phyloP scores from a whole-genome alignment of 2,797 vertebrate species.

The Myotis daubentonii region DNA sequence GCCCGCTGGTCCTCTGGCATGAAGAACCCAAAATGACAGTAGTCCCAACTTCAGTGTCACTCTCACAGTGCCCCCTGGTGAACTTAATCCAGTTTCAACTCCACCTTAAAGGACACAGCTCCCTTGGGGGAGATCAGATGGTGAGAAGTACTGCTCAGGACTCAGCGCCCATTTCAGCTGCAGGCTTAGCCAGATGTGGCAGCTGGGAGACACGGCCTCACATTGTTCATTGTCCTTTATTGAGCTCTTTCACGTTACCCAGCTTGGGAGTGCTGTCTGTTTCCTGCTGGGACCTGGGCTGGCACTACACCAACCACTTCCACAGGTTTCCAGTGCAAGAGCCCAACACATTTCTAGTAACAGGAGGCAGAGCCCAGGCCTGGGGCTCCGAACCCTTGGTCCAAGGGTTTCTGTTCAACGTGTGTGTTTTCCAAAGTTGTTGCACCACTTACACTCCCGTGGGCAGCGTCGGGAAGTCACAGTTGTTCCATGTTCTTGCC shows the following conservation, averaged over 20 bases:
- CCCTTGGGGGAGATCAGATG: too few relatives aligned
- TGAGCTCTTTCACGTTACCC: not conserved
- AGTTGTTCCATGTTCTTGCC: too few relatives aligned
- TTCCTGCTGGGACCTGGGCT: not conserved
- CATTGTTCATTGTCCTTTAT: not conserved
- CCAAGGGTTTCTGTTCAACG: not conserved
- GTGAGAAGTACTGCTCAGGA: too few relatives aligned
- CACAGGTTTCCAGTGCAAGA: not conserved
- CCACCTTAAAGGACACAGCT: rapidly evolving
- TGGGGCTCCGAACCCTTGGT: not conserved
- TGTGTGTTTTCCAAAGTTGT: not conserved
- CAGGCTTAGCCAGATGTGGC: rapidly evolving
- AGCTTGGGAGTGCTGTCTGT: not conserved
- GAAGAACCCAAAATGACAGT: not conserved
- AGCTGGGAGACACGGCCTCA: not conserved
- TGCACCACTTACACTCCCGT: too few relatives aligned
- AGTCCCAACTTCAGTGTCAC: not conserved
- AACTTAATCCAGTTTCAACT: not conserved
- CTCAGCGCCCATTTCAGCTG: rapidly evolving
- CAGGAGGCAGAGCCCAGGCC: not conserved
- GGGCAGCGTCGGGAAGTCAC: rapidly evolving
- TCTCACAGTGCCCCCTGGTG: too few relatives aligned
- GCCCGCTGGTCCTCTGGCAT: not conserved
- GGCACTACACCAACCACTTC: not conserved
- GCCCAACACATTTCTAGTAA: not conserved